Conservation (phyloP, 2,888 invertebrate genomes). For the Pammene fasciana region DNA sequence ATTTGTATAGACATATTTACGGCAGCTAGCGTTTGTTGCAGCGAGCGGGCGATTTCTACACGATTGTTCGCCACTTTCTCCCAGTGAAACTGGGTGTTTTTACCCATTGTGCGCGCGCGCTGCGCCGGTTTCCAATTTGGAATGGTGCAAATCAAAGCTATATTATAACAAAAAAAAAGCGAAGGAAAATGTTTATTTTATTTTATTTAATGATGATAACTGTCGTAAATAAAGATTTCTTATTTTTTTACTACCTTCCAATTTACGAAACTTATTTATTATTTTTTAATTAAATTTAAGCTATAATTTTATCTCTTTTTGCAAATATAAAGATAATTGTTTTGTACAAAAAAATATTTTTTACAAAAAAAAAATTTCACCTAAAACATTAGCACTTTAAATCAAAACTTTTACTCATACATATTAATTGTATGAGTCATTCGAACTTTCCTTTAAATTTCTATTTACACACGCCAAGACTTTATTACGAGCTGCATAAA, state of each 20-base stretch:
- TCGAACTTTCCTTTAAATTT: slow-evolving; percentile 36
- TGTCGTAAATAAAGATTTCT: too few species aligned
- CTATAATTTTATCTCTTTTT: too few species aligned
- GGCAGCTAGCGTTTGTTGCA: slow-evolving; percentile 23
- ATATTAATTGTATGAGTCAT: slow-evolving; percentile 24
- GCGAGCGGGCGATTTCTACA: slow-evolving; percentile 56
- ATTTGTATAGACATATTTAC: slow-evolving; percentile 9
- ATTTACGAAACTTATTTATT: too few species aligned
- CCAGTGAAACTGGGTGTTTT: slow-evolving; percentile 79
- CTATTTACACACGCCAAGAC: slow-evolving; percentile 30
- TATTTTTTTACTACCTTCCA: too few species aligned
- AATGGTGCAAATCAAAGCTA: slow-evolving; percentile 45
- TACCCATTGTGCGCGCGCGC: slow-evolving; percentile 63
- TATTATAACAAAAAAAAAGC: not conserved
- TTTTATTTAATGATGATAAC: too few species aligned
- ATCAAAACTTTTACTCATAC: slow-evolving; percentile 25
- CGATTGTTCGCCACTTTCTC: slow-evolving; percentile 78
- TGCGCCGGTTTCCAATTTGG: slow-evolving; percentile 49
- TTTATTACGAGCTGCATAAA: not conserved
- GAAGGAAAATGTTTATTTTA: too few species aligned
- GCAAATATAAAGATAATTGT: too few species aligned
- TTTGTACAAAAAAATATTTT: not conserved
- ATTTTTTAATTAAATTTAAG: too few species aligned
- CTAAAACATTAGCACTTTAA: not conserved
- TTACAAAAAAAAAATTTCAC: not conserved